These are phyloP conservation scores for Trichonephila inaurata DNA, from an alignment of 1,140 invertebrate genomes.

Conservation along the genomic window DNA sequence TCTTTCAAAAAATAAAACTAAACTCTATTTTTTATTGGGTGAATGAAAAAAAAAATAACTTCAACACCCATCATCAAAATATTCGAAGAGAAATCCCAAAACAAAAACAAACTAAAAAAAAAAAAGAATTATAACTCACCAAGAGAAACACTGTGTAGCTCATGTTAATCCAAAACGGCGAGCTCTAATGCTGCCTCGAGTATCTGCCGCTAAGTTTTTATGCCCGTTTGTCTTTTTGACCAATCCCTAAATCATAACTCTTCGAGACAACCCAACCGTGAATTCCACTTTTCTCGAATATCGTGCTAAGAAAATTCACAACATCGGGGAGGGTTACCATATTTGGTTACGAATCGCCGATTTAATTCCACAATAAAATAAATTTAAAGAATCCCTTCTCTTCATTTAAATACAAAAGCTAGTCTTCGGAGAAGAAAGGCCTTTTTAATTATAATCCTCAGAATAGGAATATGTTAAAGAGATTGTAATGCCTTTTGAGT, in stretches of 20 bases:
- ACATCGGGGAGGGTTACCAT: background rate
- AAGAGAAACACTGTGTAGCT: slow-evolving; percentile 22
- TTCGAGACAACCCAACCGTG: slow-evolving; percentile 27
- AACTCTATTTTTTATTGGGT: too few species aligned
- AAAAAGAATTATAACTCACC: slow-evolving; percentile 1
- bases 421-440: too few species aligned
- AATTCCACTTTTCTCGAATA: slow-evolving; percentile 44
- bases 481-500: too few species aligned
- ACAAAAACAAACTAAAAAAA: background rate
- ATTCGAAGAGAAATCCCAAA: too few species aligned
- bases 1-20: too few species aligned
- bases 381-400: too few species aligned
- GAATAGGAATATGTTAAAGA: too few species aligned
- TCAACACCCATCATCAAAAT: too few species aligned
- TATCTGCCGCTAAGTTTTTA: slow-evolving; percentile 8
- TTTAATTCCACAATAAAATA: background rate
- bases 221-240: slow-evolving; percentile 57
- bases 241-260: slow-evolving; percentile 51
- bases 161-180: slow-evolving; percentile 38
- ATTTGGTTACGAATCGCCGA: background rate
- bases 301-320: slow-evolving; percentile 35
- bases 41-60: too few species aligned
- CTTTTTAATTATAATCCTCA: too few species aligned
- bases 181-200: background rate
- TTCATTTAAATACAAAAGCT: background rate